Evolutionary conservation across 2,888 invertebrate species (phyloP).

Genomic region (Ditula angustiorana): DNA sequence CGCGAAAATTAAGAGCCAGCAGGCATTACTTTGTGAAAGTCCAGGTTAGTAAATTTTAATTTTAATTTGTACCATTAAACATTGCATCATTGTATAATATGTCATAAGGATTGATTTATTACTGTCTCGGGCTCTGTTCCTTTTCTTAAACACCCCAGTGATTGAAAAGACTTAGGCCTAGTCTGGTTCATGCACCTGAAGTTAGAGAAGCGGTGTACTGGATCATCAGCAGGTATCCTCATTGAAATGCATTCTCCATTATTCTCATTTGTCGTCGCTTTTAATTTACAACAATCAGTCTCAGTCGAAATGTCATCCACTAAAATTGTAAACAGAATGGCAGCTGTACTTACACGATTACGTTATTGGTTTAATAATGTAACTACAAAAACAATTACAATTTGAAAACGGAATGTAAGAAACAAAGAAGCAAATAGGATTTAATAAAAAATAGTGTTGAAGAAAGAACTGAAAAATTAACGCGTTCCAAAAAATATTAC

Average conservation of each 20-base stretch:
- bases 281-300: constrained; percentile 54
- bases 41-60: too few species aligned
- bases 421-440: too few species aligned
- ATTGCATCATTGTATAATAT: neutral
- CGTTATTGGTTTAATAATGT: neutral
- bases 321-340: neutral
- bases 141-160: constrained; percentile 50
- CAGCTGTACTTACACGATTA: too few species aligned
- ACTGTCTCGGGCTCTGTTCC: constrained; percentile 51
- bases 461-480: too few species aligned
- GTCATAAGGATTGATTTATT: too few species aligned
- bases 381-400: neutral
- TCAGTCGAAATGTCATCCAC: constrained; percentile 34
- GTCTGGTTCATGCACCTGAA: constrained; percentile 58
- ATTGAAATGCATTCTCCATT: constrained; percentile 52
- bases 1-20: too few species aligned
- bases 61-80: neutral
- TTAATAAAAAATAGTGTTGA: too few species aligned
- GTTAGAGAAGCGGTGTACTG: constrained; percentile 54
- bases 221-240: constrained; percentile 52
- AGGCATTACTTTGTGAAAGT: too few species aligned
- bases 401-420: too few species aligned
- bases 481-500: too few species aligned
- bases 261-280: constrained; percentile 47
- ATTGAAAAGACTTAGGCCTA: constrained; percentile 55